Conservation (phyloP, 2,113 vertebrate genomes). For the Marmota flaviventris region DNA sequence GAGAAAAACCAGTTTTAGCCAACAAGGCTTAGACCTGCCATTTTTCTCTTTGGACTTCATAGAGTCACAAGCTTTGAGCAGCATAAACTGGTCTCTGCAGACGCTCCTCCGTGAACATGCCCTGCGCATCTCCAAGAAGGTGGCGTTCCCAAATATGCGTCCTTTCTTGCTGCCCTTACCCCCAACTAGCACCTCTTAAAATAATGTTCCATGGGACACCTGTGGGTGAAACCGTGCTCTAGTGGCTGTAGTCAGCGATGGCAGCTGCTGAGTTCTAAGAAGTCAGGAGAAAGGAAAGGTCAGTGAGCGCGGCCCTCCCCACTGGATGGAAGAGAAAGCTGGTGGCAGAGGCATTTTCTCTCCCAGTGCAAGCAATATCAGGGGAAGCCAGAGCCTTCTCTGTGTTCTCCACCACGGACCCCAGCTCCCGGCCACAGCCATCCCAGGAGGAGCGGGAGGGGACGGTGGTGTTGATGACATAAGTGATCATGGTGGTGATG, state of each 20-base stretch:
- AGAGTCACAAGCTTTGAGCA: background rate
- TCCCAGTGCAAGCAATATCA: background rate
- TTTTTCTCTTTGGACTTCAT: background rate
- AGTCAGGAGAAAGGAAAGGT: background rate
- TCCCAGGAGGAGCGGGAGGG: background rate
- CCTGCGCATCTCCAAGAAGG: background rate
- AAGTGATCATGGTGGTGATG: no score
- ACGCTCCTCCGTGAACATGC: no score
- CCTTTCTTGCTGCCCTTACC: background rate
- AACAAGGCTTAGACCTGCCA: background rate
- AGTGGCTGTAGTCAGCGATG: background rate
- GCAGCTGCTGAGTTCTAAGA: background rate
- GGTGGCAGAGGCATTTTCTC: background rate
- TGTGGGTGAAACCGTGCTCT: background rate
- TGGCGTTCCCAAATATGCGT: background rate
- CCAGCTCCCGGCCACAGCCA: background rate
- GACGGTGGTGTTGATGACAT: rapidly evolving
- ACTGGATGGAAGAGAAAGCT: background rate
- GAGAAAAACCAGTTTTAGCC: background rate
- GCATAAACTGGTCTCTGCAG: background rate
- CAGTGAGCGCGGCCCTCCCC: background rate
- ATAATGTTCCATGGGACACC: no score
- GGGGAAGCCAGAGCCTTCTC: background rate
- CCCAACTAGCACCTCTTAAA: background rate
- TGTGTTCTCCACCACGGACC: background rate